A percentile compares a stretch with the other conserved stretches of the same genome.
phyloP scores from a whole-genome alignment of 2,113 vertebrate genomes.

The Climacteris rufus region DNA sequence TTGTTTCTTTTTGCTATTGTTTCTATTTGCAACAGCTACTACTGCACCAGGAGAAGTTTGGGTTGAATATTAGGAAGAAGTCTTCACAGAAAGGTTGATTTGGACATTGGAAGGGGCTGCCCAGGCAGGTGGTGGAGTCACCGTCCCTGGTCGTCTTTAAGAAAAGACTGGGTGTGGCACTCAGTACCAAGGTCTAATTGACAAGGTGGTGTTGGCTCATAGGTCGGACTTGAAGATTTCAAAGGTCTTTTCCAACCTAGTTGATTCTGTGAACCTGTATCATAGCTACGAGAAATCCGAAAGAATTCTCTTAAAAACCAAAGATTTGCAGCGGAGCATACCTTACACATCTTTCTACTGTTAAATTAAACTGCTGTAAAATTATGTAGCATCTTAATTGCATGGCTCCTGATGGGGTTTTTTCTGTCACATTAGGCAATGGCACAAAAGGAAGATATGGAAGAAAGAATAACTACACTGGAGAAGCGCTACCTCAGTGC shows the following conservation, averaged over 20 bases:
- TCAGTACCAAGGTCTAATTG: background rate
- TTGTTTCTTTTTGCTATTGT: background rate
- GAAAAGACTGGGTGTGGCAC: background rate
- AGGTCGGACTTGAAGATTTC: background rate
- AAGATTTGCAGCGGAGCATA: background rate
- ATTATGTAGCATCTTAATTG: background rate
- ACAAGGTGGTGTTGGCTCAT: background rate
- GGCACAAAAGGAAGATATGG: slow-evolving; percentile 99
- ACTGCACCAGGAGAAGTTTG: background rate
- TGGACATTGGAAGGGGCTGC: background rate
- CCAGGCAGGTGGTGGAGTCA: background rate
- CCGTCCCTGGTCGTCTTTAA: background rate
- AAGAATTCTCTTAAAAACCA: background rate
- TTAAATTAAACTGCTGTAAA: background rate
- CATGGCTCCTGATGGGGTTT: background rate
- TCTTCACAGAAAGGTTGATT: background rate
- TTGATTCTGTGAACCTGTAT: background rate
- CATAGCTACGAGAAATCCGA: background rate
- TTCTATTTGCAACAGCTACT: background rate
- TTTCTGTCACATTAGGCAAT: slow-evolving; percentile 80
- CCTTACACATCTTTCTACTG: background rate
- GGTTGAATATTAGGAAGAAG: background rate
- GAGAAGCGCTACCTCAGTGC: slow-evolving; percentile 98
- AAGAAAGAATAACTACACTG: slow-evolving; percentile 95
- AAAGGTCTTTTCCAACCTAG: background rate